Conservation (phyloP, 2,113 vertebrate species). For the Psilopogon haemacephalus region DNA sequence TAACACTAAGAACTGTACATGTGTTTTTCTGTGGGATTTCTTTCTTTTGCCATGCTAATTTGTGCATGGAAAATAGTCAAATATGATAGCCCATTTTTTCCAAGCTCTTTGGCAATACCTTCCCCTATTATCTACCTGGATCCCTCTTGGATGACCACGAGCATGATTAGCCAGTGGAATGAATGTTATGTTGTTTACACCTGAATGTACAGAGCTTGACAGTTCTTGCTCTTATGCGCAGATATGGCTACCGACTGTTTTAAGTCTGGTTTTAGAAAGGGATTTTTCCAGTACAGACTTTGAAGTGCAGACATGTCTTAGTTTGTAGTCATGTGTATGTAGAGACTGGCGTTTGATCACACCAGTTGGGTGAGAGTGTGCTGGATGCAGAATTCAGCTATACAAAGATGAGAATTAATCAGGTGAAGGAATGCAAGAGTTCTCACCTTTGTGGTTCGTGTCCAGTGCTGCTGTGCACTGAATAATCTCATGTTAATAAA, state of each 20-base stretch:
- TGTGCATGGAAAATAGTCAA: constrained; percentile 75
- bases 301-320: background rate
- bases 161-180: constrained; percentile 65
- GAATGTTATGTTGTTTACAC: constrained; percentile 70
- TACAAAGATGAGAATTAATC: background rate
- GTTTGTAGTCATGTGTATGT: background rate
- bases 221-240: background rate
- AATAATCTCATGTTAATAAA: background rate
- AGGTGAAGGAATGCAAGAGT: background rate
- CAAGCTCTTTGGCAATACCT: constrained; percentile 49
- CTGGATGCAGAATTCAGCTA: background rate
- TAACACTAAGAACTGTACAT: constrained; percentile 71
- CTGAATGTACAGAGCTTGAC: constrained; percentile 7
- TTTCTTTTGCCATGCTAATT: constrained; percentile 67
- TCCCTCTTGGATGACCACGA: constrained; percentile 69
- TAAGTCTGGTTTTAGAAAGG: background rate
- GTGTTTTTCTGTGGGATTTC: constrained; percentile 71
- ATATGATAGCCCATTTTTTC: constrained; percentile 71
- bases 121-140: constrained; percentile 59
- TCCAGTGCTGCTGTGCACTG: background rate
- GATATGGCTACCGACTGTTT: background rate
- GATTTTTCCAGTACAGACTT: background rate
- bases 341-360: background rate
- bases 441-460: background rate
- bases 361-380: background rate